Percentiles rank a stretch among this genome's conserved stretches.
Conservation (phyloP, 2,888 invertebrate genomes). For the Platycheirus albimanus region DNA sequence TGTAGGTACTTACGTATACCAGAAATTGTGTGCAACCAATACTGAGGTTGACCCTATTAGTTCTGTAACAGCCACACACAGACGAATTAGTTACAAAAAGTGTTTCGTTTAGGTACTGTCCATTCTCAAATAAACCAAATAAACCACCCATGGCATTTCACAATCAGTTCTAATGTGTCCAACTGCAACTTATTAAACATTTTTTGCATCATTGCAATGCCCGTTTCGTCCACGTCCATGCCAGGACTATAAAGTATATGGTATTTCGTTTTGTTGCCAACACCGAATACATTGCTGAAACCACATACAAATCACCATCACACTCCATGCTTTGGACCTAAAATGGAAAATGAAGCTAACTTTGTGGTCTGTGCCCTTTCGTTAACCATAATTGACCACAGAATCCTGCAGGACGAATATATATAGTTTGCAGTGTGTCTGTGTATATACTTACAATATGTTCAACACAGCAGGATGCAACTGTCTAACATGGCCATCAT, state of each 20-base stretch:
- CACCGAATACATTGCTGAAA: constrained; percentile 1
- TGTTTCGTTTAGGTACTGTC: constrained; percentile 34
- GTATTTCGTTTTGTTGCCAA: constrained; percentile 24
- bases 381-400: constrained; percentile 36
- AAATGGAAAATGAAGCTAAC: constrained; percentile 21
- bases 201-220: background rate
- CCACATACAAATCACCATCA: constrained; percentile 54
- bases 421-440: background rate
- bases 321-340: background rate
- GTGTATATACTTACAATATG: background rate
- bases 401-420: constrained; percentile 9
- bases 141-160: constrained; percentile 25
- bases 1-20: background rate
- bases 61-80: constrained; percentile 7
- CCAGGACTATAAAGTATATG: constrained; percentile 18
- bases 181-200: constrained; percentile 24
- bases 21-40: constrained; percentile 8
- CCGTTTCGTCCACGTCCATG: background rate
- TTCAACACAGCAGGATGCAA: background rate
- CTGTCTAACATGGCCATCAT: constrained; percentile 8
- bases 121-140: constrained; percentile 33
- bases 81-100: constrained; percentile 35
- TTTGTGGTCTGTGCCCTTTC: constrained; percentile 25
- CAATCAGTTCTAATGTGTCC: constrained; percentile 24
- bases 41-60: constrained; percentile 27